Conservation (phyloP, 2,797 vertebrate species). For the Gouania willdenowi region DNA sequence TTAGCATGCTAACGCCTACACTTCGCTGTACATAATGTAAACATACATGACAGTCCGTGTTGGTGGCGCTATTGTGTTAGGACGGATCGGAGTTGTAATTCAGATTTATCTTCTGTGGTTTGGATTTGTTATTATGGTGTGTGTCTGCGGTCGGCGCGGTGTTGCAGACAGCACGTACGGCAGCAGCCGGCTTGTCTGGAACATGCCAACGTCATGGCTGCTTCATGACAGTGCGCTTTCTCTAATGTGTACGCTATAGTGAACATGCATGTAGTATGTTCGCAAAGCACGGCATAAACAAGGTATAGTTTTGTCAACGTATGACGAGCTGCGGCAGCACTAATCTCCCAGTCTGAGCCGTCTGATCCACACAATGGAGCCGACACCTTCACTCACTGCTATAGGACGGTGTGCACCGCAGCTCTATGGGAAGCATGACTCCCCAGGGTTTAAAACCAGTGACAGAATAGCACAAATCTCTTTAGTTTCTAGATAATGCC, state of each 20-base stretch:
- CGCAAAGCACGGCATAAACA: neutral
- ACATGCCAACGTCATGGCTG: conserved; percentile 12
- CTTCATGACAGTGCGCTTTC: neutral
- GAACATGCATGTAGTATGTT: neutral
- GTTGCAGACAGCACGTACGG: conserved; percentile 6
- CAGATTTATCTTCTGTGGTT: conserved; percentile 13
- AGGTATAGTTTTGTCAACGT: conserved; percentile 15
- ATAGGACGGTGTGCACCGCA: conserved; percentile 3
- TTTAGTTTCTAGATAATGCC: no score
- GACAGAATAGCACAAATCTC: neutral
- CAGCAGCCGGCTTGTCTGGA: conserved; percentile 7
- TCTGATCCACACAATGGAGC: conserved; percentile 28
- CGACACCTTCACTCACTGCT: conserved; percentile 2
- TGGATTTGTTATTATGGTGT: conserved; percentile 33
- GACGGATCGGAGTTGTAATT: no score
- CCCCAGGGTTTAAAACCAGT: neutral
- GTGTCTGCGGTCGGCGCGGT: conserved; percentile 45
- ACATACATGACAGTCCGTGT: conserved; percentile 4
- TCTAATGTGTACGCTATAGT: neutral
- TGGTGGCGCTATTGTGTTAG: no score
- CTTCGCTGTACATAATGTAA: conserved; percentile 12
- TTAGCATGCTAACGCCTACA: conserved; percentile 53
- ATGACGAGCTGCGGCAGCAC: conserved; percentile 44
- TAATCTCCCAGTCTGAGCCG: conserved; percentile 50
- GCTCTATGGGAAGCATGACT: neutral